Base-by-base conservation (phyloP, 2,797 vertebrate genomes). In the Spinibarbus caldwelli region DNA sequence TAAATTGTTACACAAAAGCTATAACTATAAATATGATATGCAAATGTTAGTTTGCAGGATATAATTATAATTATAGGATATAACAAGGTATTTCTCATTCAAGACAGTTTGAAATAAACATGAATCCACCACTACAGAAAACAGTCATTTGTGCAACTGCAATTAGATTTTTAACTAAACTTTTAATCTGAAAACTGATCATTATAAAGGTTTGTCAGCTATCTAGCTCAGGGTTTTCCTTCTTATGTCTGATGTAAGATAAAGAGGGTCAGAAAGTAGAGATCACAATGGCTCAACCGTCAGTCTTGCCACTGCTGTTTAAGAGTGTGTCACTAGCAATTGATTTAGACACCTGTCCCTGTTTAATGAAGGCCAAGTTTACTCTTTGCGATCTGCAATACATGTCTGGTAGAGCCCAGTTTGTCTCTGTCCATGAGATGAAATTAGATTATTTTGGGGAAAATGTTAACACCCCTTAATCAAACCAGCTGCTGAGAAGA, bases 291-390 rank as follows among this genome's bases (percentile, higher is more conserved):
- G 54, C 38, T 82, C 49, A 81, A 52, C 47, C 31, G 8, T 31
- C 66, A 38, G n/a, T 70, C 43, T 80, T 47, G 41, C 62, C 62
- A 68, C 31, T 17, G 31, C 67, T 14, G 47, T 71, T 81, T 59
- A 80, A 87, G 73, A 90, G 64, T 90, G 83, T 59, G 71, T 26
- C 6, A 1, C 80, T 85, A 83, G 89, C 92, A 82, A 91, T 90
- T 78, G 86, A 93, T 93, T 92, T 86, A 88, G 90, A 84, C 78
- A 91, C 90, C 88, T 19, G 85, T 83, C 29, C 88, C 76, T 76
- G 80, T 78, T 87, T 75, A 89, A 88, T 79, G 6, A 52, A 88
- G 89, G 90, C 90, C 89, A 91, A 92, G 49, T 71, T 71, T 57
- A 81, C 14, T 54, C 45, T 52, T 68, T 59, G 80, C 36, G 17